Conservation (phyloP, 2,888 invertebrate species). For the Drosophila mulleri region DNA sequence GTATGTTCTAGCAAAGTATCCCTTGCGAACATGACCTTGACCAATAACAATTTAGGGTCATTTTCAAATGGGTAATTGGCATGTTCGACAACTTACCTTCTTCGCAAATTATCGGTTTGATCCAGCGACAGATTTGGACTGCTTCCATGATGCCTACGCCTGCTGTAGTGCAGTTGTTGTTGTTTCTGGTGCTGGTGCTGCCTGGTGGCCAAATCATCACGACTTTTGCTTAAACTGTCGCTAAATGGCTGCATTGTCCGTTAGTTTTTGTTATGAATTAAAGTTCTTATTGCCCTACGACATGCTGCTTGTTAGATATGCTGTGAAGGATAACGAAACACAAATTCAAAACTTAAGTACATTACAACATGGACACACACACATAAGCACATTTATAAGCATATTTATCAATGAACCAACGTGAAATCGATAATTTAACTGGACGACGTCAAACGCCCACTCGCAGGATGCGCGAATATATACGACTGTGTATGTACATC, state of each 20-base stretch:
- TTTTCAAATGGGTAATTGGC: background rate
- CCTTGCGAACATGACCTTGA: conserved; percentile 36
- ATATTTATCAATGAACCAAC: conserved; percentile 56
- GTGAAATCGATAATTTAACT: conserved; percentile 52
- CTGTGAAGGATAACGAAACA: conserved; percentile 24
- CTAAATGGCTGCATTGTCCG: conserved; percentile 83
- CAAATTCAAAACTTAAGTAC: background rate
- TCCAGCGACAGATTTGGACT: conserved; percentile 82
- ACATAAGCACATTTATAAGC: background rate
- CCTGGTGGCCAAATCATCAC: conserved; percentile 83
- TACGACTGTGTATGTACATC: conserved; percentile 1
- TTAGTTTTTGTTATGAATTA: conserved; percentile 26
- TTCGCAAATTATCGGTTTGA: conserved; percentile 83
- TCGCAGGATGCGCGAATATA: conserved; percentile 46
- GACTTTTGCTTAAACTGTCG: conserved; percentile 83
- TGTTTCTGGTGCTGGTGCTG: conserved; percentile 64
- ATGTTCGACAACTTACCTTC: conserved; percentile 74
- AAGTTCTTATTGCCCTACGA: conserved; percentile 54
- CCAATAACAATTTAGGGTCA: conserved; percentile 13
- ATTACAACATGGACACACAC: background rate
- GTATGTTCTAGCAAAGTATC: background rate
- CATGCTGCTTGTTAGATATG: conserved; percentile 51
- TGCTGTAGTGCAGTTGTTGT: conserved; percentile 60
- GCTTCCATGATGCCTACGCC: conserved; percentile 78
- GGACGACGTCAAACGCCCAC: conserved; percentile 44